These are phyloP conservation scores for Erebia palarica DNA, from an alignment of 2,888 invertebrate genomes.

Conservation along the genomic window DNA sequence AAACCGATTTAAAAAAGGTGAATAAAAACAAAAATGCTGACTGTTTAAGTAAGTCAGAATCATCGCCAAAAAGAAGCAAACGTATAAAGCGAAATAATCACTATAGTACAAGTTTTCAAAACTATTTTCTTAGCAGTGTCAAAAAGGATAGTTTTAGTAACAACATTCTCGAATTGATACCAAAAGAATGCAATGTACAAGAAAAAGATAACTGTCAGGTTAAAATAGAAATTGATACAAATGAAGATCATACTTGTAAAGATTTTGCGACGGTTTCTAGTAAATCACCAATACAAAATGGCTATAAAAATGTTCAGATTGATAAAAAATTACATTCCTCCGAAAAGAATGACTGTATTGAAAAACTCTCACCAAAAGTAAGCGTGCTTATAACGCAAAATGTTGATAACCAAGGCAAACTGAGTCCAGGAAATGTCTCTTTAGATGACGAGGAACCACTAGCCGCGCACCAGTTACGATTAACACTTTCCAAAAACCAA, in stretches of 20 bases:
- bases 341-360: not conserved
- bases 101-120: not conserved
- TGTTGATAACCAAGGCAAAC: not conserved
- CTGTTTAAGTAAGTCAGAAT: not conserved
- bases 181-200: not conserved
- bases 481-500: conserved; percentile 16
- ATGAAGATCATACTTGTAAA: not conserved
- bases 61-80: conserved; percentile 4
- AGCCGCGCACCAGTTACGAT: conserved; percentile 7
- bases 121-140: not conserved
- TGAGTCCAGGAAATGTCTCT: not conserved
- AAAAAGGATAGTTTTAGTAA: conserved; percentile 3
- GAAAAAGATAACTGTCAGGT: not conserved
- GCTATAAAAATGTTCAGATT: not conserved
- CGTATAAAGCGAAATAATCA: conserved; percentile 1
- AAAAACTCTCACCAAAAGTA: conserved; percentile 2
- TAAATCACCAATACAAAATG: conserved; percentile 5
- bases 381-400: not conserved
- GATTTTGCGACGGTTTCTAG: not conserved
- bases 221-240: not conserved
- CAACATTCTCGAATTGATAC: not conserved
- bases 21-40: not conserved
- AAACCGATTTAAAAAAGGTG: not conserved
- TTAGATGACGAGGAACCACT: conserved; percentile 10
- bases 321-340: not conserved